These are phyloP conservation scores for Capitella teleta DNA, from an alignment of 1,140 invertebrate genomes.

Conservation along the genomic window DNA sequence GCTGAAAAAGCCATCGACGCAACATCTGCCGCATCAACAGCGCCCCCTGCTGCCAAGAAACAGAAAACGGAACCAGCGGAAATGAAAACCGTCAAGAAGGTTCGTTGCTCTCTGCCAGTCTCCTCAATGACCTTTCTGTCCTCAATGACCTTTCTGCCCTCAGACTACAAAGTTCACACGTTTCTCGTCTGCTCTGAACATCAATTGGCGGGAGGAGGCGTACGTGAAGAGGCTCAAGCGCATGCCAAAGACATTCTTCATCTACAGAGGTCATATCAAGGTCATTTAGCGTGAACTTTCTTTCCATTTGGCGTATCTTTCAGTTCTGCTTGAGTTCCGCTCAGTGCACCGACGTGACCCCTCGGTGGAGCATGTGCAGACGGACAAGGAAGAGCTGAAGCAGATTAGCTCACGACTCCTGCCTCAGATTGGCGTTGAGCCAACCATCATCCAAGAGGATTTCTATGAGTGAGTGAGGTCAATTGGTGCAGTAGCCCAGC, in stretches of 20 bases:
- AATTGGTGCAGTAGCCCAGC: no score
- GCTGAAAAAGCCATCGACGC: neutral
- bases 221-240: slow-evolving; percentile 40
- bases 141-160: slow-evolving; percentile 8
- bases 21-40: slow-evolving; percentile 14
- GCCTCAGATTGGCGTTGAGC: neutral
- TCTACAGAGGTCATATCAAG: slow-evolving; percentile 29
- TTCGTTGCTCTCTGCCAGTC: slow-evolving; percentile 6
- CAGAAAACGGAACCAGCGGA: slow-evolving; percentile 25
- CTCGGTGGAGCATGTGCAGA: neutral
- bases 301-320: slow-evolving; percentile 8
- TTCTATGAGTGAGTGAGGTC: slow-evolving; percentile 1
- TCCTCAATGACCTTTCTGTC: neutral
- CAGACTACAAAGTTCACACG: slow-evolving; percentile 50
- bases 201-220: slow-evolving; percentile 48
- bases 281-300: neutral
- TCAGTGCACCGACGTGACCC: neutral
- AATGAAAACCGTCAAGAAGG: slow-evolving; percentile 33
- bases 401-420: neutral
- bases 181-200: slow-evolving; percentile 57
- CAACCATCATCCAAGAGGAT: neutral
- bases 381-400: neutral
- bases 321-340: slow-evolving; percentile 12
- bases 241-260: slow-evolving; percentile 41
- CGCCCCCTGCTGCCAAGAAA: slow-evolving; percentile 28